Conservation (phyloP, 2,797 vertebrate species). For the Semotilus atromaculatus region DNA sequence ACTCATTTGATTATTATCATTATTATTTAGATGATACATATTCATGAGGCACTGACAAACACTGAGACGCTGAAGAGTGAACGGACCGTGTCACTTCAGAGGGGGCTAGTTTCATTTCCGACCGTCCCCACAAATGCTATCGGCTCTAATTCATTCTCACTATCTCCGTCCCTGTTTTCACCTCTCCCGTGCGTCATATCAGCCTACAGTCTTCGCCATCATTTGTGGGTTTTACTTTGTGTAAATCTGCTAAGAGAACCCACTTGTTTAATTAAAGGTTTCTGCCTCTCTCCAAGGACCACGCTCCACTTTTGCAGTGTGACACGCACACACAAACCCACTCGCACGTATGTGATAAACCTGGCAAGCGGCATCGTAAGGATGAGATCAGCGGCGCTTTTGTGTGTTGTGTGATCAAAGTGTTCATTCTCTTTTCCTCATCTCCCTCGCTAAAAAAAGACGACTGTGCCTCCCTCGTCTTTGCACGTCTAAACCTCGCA, state of each 20-base stretch:
- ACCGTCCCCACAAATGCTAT: slow-evolving; percentile 48
- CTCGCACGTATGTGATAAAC: slow-evolving; percentile 50
- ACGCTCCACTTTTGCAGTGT: not conserved
- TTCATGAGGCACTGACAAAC: slow-evolving; percentile 70
- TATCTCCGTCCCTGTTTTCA: slow-evolving; percentile 62
- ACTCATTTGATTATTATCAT: slow-evolving; percentile 69
- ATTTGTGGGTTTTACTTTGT: slow-evolving; percentile 57
- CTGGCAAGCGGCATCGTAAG: slow-evolving; percentile 68
- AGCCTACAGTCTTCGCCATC: slow-evolving; percentile 47
- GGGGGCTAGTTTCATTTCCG: slow-evolving; percentile 72
- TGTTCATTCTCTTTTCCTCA: slow-evolving; percentile 39
- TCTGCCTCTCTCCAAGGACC: slow-evolving; percentile 43
- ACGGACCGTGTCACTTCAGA: slow-evolving; percentile 43
- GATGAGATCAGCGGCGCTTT: slow-evolving; percentile 61
- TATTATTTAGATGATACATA: slow-evolving; percentile 72
- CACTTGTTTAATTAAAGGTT: slow-evolving; percentile 51
- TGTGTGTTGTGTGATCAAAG: slow-evolving; percentile 72
- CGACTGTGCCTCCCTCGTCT: slow-evolving; percentile 28
- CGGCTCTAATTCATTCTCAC: slow-evolving; percentile 70
- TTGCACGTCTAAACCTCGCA: slow-evolving; percentile 40
- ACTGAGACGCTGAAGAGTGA: slow-evolving; percentile 45
- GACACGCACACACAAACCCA: slow-evolving; percentile 31
- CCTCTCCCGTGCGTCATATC: slow-evolving; percentile 61
- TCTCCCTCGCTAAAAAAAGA: slow-evolving; percentile 51
- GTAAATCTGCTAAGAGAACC: slow-evolving; percentile 53